These are phyloP conservation scores for Hirtodrosophila trivittata DNA, from an alignment of 2,888 invertebrate genomes.

Conservation along the genomic window DNA sequence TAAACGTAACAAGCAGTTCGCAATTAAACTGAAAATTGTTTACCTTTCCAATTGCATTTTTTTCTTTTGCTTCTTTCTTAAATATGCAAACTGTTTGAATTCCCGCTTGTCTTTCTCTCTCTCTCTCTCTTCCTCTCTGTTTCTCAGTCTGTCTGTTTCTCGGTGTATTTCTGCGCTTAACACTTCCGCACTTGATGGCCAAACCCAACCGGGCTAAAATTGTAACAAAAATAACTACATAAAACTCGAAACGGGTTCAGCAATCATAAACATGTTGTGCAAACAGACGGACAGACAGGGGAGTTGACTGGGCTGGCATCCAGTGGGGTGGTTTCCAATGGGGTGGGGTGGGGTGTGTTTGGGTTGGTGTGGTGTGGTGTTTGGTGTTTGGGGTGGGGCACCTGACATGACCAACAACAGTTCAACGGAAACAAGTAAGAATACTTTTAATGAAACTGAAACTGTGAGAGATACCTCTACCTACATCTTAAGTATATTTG, in stretches of 20 bases:
- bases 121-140: conserved; percentile 3
- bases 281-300: conserved; percentile 54
- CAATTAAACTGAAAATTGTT: conserved; percentile 63
- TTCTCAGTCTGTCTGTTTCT: no score
- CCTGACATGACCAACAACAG: conserved; percentile 46
- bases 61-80: conserved; percentile 33
- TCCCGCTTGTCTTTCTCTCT: conserved; percentile 3
- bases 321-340: background rate
- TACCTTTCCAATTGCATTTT: conserved; percentile 69
- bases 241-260: conserved; percentile 71
- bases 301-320: no score
- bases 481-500: no score
- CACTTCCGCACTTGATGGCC: conserved; percentile 75
- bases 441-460: background rate
- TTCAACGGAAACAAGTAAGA: conserved; percentile 32
- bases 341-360: conserved; percentile 4
- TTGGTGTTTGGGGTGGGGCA: conserved; percentile 47
- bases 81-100: conserved; percentile 65
- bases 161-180: conserved; percentile 26
- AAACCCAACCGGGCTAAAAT: conserved; percentile 56
- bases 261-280: conserved; percentile 80
- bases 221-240: conserved; percentile 72
- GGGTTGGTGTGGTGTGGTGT: conserved; percentile 1
- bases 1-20: conserved; percentile 45
- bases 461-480: conserved; percentile 8